A percentile compares a stretch with the other conserved stretches of the same genome.
Conservation (phyloP, 2,113 vertebrate species). For the Pangasianodon gigas region DNA sequence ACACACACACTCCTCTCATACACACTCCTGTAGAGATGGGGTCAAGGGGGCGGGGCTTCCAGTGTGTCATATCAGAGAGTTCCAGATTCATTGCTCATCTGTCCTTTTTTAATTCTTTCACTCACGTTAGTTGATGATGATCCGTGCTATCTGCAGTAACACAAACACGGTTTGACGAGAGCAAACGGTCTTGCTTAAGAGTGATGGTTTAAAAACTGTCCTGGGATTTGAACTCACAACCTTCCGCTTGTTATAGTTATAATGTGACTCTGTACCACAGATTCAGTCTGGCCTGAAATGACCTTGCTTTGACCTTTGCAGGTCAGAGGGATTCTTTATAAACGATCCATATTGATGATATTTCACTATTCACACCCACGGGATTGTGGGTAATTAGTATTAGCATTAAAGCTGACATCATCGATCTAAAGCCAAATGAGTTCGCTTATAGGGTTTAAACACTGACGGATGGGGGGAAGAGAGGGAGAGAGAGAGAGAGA, state of each 20-base stretch:
- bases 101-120: neutral
- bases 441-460: conserved; percentile 28
- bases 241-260: neutral
- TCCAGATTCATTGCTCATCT: neutral
- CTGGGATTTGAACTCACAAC: neutral
- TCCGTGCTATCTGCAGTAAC: no score
- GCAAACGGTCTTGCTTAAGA: no score
- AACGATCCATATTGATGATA: conserved; percentile 44
- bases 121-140: neutral
- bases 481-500: conserved; percentile 17
- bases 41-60: neutral
- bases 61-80: neutral
- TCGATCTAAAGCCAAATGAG: conserved; percentile 30
- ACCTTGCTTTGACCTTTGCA: neutral
- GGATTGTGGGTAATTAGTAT: conserved; percentile 48
- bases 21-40: no score
- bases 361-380: conserved; percentile 37
- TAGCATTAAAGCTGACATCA: conserved; percentile 50
- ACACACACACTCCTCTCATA: no score
- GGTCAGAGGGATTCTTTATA: conserved; percentile 32
- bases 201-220: neutral
- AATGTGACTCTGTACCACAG: neutral
- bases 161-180: neutral
- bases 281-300: neutral
- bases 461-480: neutral